Evolutionary conservation across 1,140 invertebrate species (phyloP), one percentile per base, ranked within the genome.

Genomic region (Tenebrio molitor): DNA sequence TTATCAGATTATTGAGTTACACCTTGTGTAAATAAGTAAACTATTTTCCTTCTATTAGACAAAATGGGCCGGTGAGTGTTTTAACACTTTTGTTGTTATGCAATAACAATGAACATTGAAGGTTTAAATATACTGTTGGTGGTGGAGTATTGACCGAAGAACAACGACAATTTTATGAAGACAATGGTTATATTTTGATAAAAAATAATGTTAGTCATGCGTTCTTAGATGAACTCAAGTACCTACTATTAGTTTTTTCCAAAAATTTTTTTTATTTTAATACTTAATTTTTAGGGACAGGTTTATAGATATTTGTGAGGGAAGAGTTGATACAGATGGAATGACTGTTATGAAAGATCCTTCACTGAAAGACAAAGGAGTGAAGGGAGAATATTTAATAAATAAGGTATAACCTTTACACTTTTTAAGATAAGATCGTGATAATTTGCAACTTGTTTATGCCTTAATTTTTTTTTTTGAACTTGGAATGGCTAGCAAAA

Each of bases 311-410:
- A 88, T 94, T 33, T 91, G 90, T 73, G 80, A 87, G 58, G 87
- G 86, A 0, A 85, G 82, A 76, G 82, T 87, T 0, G 75, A 83
- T 16, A 83, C 83, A 68, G 86, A 86, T 0, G 74, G 78, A 1
- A 88, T 92, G 71, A 90, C 85, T 0, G 81, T 96, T 0, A 94
- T 96, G 88, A 90, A 89, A 80, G 95, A 97, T 80, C 82, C 92
- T 0, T 84, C 88, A 0, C 87, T 93, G 73, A 85, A 87, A 65
- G 87, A 91, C 78, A 83, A 86, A 64, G 85, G 88, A 72, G 87
- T 85, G 3, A 81, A 84, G 36, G 91, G 91, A 64, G 88, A 94
- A 82, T 84, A 86, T 46, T 83, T 90, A n/a, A 87, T 93, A 44
- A 92, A 93, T 77, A 95, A 95, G 84, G 86, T 87, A 76, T 42